A percentile compares a stretch with the other conserved stretches of the same genome.
Conservation (phyloP, 2,888 invertebrate species). For the Troides helena region DNA sequence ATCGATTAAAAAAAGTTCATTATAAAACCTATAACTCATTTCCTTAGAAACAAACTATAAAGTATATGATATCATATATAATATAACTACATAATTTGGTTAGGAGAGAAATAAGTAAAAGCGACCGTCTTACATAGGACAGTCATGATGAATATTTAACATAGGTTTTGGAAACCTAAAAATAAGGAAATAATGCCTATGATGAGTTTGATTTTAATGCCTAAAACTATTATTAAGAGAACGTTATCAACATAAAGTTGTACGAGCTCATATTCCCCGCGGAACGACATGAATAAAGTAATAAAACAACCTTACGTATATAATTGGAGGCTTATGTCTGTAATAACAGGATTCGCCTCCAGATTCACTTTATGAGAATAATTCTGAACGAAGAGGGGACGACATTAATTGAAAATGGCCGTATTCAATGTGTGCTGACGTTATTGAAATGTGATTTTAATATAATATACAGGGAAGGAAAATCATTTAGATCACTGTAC, state of each 20-base stretch:
- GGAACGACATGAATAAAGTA: conserved; percentile 23
- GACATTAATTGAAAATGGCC: conserved; percentile 25
- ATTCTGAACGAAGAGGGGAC: conserved; percentile 30
- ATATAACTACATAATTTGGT: too few relatives aligned
- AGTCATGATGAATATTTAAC: too few relatives aligned
- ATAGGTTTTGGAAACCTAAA: not conserved
- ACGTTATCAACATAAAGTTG: conserved; percentile 14
- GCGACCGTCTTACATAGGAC: too few relatives aligned
- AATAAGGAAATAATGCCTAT: not conserved
- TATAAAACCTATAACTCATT: too few relatives aligned
- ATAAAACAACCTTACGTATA: conserved; percentile 26
- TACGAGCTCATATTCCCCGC: conserved; percentile 19
- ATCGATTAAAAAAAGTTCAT: too few relatives aligned
- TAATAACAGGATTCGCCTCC: conserved; percentile 27
- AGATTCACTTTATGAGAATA: conserved; percentile 28
- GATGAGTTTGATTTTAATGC: not conserved
- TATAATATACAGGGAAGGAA: not conserved
- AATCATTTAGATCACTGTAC: not conserved
- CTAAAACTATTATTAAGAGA: conserved; percentile 5
- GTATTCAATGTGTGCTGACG: conserved; percentile 21
- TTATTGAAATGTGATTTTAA: conserved; percentile 23
- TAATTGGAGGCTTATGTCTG: conserved; percentile 29
- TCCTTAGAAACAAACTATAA: too few relatives aligned
- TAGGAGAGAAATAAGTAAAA: too few relatives aligned
- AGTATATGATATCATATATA: too few relatives aligned